Evolutionary conservation across 2,797 vertebrate genomes (phyloP).

Genomic region (Siniperca scherzeri): DNA sequence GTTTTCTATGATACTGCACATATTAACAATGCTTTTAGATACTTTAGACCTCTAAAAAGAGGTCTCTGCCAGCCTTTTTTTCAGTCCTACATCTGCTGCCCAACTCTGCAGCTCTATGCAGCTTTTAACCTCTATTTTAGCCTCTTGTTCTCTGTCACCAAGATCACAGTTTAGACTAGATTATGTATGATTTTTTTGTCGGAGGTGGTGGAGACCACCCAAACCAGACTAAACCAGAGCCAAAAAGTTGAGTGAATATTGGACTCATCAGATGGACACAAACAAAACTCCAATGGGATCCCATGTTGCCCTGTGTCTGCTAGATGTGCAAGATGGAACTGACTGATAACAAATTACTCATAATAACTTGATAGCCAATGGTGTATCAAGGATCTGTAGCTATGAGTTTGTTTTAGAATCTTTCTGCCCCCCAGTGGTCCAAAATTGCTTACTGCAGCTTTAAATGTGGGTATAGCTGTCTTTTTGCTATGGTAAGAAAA

Average conservation of each 20-base stretch:
- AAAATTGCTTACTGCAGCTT: neutral
- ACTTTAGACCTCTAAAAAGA: neutral
- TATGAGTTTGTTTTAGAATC: neutral
- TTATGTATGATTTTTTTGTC: neutral
- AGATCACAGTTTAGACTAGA: neutral
- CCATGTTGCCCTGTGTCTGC: neutral
- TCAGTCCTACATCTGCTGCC: neutral
- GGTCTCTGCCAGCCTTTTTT: neutral
- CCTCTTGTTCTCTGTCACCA: neutral
- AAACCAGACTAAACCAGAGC: neutral
- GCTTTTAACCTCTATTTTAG: neutral
- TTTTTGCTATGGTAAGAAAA: neutral
- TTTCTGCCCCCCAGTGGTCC: neutral
- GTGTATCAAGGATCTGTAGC: neutral
- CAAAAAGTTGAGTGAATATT: neutral
- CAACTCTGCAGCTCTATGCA: neutral
- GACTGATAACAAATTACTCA: neutral
- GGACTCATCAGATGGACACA: neutral
- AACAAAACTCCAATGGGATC: neutral
- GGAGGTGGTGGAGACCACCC: neutral
- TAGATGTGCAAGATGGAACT: neutral
- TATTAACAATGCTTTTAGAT: neutral
- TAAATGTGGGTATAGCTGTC: neutral
- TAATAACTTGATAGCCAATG: neutral
- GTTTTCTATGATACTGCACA: neutral